A percentile compares a stretch with the other conserved stretches of the same genome.
Conservation (phyloP, 2,888 invertebrate genomes). For the Brachyptera putata region DNA sequence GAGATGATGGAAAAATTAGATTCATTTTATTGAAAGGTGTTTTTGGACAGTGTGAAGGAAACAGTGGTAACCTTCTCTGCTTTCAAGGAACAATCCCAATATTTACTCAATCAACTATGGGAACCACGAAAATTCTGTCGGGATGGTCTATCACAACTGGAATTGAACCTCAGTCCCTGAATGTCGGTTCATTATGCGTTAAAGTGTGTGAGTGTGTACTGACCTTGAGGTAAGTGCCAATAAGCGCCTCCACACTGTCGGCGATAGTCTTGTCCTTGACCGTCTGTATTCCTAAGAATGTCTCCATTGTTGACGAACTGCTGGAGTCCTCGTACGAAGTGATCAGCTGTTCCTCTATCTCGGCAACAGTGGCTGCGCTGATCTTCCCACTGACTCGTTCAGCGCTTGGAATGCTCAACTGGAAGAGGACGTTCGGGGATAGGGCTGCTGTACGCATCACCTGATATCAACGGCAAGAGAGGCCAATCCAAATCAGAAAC, state of each 20-base stretch:
- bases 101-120: too few species aligned
- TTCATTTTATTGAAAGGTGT: too few species aligned
- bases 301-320: slow-evolving; percentile 45
- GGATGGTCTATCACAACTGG: too few species aligned
- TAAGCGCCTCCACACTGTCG: slow-evolving; percentile 81
- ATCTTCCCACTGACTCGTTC: slow-evolving; percentile 43
- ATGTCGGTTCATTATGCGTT: too few species aligned
- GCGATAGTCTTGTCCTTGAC: slow-evolving; percentile 66
- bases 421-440: slow-evolving; percentile 49
- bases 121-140: too few species aligned
- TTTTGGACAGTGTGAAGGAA: too few species aligned
- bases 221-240: slow-evolving; percentile 61
- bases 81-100: too few species aligned
- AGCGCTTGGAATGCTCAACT: slow-evolving; percentile 45
- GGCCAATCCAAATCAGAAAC: too few species aligned
- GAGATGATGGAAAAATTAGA: too few species aligned
- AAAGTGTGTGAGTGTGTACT: neutral
- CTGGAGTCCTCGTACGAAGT: slow-evolving; percentile 42
- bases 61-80: too few species aligned
- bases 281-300: slow-evolving; percentile 48
- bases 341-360: slow-evolving; percentile 40
- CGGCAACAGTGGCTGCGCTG: slow-evolving; percentile 17
- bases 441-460: slow-evolving; percentile 47
- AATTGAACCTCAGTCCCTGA: too few species aligned
- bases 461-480: too few species aligned